phyloP scores from a whole-genome alignment of 2,888 invertebrate species.

The Drosophila fungiperda region DNA sequence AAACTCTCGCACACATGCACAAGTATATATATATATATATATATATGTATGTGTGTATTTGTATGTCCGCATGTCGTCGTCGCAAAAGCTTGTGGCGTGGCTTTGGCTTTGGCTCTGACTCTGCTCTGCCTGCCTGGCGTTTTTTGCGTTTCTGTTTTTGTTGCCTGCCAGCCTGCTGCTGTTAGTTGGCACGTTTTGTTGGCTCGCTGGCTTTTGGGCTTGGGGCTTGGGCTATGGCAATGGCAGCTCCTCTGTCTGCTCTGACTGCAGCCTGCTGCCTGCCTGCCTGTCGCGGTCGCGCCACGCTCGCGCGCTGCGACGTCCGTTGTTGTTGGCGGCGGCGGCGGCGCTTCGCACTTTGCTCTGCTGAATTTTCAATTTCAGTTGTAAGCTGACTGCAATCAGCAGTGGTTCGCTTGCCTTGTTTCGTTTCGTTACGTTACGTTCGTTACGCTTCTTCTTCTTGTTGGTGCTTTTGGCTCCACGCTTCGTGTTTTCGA shows the following conservation, averaged over 20 bases:
- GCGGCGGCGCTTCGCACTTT: conserved; percentile 81
- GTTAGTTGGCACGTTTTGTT: conserved; percentile 76
- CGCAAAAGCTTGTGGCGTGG: conserved; percentile 78
- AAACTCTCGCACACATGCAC: conserved; percentile 31
- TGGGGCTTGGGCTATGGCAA: conserved; percentile 61
- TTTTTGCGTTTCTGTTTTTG: conserved; percentile 76
- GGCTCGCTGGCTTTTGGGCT: conserved; percentile 73
- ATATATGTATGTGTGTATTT: conserved; percentile 37
- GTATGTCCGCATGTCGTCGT: conserved; percentile 60
- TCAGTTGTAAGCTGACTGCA: conserved; percentile 85
- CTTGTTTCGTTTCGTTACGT: conserved; percentile 50
- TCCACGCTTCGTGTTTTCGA: conserved; percentile 11
- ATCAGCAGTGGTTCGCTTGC: conserved; percentile 84
- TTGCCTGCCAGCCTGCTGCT: conserved; percentile 58
- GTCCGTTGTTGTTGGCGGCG: conserved; percentile 27
- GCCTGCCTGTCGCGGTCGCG: conserved; percentile 70
- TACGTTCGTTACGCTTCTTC: conserved; percentile 17
- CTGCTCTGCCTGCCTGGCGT: conserved; percentile 66
- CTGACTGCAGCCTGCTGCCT: conserved; percentile 64
- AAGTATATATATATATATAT: conserved; percentile 23
- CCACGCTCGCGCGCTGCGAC: conserved; percentile 58
- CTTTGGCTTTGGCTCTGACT: conserved; percentile 63
- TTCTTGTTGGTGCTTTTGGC: background rate
- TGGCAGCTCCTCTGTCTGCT: conserved; percentile 43
- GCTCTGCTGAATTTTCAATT: conserved; percentile 84